These are phyloP conservation scores for Melanotus villosus DNA, from an alignment of 2,888 invertebrate genomes.

Conservation along the genomic window DNA sequence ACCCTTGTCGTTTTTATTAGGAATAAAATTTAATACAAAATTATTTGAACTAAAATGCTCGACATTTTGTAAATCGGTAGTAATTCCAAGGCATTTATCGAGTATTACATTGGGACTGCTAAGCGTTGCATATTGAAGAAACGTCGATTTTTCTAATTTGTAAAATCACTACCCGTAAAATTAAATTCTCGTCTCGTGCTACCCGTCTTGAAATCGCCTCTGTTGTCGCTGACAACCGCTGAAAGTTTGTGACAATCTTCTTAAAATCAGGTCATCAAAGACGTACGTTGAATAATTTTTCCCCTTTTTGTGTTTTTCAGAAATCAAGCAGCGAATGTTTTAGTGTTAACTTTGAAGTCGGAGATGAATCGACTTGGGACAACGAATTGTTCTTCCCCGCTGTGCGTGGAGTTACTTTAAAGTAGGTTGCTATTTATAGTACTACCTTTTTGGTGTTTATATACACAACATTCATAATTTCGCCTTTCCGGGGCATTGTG, in stretches of 20 bases:
- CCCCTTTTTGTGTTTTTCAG: slow-evolving; percentile 66
- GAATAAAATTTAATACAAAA: too few relatives aligned
- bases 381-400: slow-evolving; percentile 78
- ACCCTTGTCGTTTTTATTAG: too few relatives aligned
- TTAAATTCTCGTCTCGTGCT: slow-evolving; percentile 29
- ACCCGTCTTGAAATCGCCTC: not conserved
- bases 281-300: slow-evolving; percentile 7
- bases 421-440: slow-evolving; percentile 71
- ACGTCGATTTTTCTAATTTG: slow-evolving; percentile 30
- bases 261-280: not conserved
- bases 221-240: slow-evolving; percentile 20
- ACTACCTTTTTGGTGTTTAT: too few relatives aligned
- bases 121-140: too few relatives aligned
- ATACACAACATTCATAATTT: too few relatives aligned
- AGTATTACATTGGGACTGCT: too few relatives aligned
- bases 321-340: slow-evolving; percentile 82
- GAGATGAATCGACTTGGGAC: slow-evolving; percentile 69
- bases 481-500: too few relatives aligned
- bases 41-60: too few relatives aligned
- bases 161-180: slow-evolving; percentile 38
- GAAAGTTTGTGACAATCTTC: slow-evolving; percentile 1
- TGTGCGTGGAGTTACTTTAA: slow-evolving; percentile 75
- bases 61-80: too few relatives aligned
- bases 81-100: too few relatives aligned
- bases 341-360: slow-evolving; percentile 79